Evolutionary conservation across 1,140 invertebrate species (phyloP), one percentile per base, ranked within the genome.

Genomic region (Drosophila triauraria): DNA sequence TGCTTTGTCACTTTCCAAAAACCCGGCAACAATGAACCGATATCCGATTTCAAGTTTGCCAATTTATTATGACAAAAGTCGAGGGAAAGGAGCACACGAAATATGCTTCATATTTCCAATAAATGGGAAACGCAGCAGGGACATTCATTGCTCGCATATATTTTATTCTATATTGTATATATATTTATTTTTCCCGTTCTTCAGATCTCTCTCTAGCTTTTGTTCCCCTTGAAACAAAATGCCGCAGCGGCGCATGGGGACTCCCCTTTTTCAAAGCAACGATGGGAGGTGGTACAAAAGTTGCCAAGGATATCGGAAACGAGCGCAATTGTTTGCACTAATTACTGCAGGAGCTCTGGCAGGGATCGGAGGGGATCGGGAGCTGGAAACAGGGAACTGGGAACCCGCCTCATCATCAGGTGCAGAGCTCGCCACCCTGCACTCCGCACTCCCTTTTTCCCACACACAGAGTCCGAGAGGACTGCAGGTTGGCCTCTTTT

Each of bases 261-360:
- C 7, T 6, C 10, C 27, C 7, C 35, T 13, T n/a, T 38, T 54
- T 40, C 53, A 54, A 53, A 23, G 50, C 48, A 12, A 35, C 4
- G 10, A 0, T 35, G 27, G 48, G 48, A 12, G n/a, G 32, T 13
- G 7, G 40, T 8, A 35, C 30, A 44, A 77, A 78, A 78, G 35
- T 78, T 61, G 51, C 74, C 81, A 85, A 81, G 82, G 69, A 69
- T 75, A 82, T 65, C 67, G 74, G 58, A 63, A 80, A 80, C 86
- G 77, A 67, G 80, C 68, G 80, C 84, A 88, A 88, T 88, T 84
- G 85, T 90, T 88, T 84, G 85, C 85, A 90, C 85, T 88, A 88
- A 90, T 88, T 88, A 88, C 82, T 78, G 78, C 69, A 67, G 68
- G 65, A 57, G 53, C 32, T 46, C 30, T 40, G 48, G 3, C 13